These are phyloP conservation scores for Ophiodon elongatus DNA, from an alignment of 2,113 vertebrate species.

Conservation along the genomic window DNA sequence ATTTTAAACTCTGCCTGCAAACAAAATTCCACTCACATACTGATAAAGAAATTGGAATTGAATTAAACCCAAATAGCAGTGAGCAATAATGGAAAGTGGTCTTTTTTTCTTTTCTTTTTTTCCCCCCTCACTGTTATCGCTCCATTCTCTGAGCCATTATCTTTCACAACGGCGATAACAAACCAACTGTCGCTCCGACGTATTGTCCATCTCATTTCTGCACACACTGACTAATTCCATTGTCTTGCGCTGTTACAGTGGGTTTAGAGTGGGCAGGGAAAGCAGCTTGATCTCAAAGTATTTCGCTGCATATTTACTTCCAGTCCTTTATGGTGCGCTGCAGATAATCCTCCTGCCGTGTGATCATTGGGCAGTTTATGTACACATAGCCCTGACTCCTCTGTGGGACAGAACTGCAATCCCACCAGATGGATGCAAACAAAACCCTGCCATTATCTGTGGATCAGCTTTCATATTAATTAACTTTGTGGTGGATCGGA, in stretches of 20 bases:
- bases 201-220: conserved; percentile 41
- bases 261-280: conserved; percentile 34
- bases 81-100: conserved; percentile 40
- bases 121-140: conserved; percentile 3
- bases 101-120: neutral
- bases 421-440: conserved; percentile 42
- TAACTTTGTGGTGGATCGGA: neutral
- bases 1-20: conserved; percentile 27
- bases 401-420: conserved; percentile 21
- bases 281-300: conserved; percentile 53
- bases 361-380: conserved; percentile 41
- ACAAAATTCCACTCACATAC: conserved; percentile 37
- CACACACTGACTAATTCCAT: conserved; percentile 52
- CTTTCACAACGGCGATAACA: conserved; percentile 39
- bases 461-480: neutral
- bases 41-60: conserved; percentile 64
- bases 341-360: conserved; percentile 44
- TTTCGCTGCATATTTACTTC: conserved; percentile 30
- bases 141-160: conserved; percentile 35
- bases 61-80: conserved; percentile 56
- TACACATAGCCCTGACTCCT: neutral
- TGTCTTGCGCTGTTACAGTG: conserved; percentile 43
- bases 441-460: conserved; percentile 23
- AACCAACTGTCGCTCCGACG: conserved; percentile 29
- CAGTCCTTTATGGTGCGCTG: conserved; percentile 28